phyloP scores from a whole-genome alignment of 2,888 invertebrate species.

The Dioctria rufipes region DNA sequence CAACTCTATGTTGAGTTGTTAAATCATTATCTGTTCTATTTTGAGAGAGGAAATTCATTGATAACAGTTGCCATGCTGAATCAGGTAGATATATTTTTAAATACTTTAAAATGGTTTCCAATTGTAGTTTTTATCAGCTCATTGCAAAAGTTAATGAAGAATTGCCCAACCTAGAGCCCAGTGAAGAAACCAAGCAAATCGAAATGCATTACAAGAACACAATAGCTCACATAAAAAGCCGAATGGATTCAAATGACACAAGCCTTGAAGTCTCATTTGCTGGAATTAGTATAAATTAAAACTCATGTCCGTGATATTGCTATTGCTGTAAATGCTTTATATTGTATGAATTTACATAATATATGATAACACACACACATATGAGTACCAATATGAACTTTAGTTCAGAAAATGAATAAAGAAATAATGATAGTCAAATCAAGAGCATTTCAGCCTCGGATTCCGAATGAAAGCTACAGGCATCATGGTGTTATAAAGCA shows the following conservation, averaged over 20 bases:
- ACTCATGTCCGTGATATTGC: slow-evolving; percentile 3
- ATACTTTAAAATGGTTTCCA: no score
- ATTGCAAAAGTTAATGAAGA: slow-evolving; percentile 95
- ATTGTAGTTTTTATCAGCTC: slow-evolving; percentile 74
- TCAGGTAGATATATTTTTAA: slow-evolving; percentile 69
- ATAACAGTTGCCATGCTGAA: slow-evolving; percentile 75
- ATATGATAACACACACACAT: background rate
- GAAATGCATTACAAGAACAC: slow-evolving; percentile 95
- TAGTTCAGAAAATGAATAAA: no score
- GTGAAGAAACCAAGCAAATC: slow-evolving; percentile 97
- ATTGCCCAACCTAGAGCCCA: slow-evolving; percentile 92
- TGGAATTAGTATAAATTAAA: slow-evolving; percentile 69
- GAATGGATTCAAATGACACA: slow-evolving; percentile 71
- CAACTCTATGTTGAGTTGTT: slow-evolving; percentile 96
- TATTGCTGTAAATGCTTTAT: slow-evolving; percentile 29
- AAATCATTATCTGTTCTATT: slow-evolving; percentile 93
- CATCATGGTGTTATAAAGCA: no score
- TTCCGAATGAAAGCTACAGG: no score
- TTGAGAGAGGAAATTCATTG: slow-evolving; percentile 86
- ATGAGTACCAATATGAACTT: no score
- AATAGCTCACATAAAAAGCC: slow-evolving; percentile 83
- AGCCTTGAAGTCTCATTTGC: slow-evolving; percentile 70
- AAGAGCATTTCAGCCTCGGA: no score
- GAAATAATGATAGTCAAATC: no score
- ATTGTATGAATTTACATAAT: slow-evolving; percentile 43